Evolutionary conservation across 2,888 invertebrate species (phyloP), one percentile per base, ranked within the genome.

Genomic region (Patella pellucida): DNA sequence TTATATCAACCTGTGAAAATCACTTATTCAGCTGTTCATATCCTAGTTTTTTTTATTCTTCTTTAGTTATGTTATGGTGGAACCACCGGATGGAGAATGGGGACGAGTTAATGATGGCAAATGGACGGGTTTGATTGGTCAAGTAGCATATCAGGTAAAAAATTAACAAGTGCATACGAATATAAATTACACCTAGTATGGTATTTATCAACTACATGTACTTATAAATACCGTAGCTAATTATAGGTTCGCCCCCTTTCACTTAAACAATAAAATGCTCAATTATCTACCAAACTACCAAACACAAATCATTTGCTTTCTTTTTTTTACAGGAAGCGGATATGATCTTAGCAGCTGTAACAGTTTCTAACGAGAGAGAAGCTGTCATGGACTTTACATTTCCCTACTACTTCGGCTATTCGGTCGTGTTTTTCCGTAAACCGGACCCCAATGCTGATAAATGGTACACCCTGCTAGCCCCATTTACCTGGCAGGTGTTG

Each of bases 311-410:
- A 41, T 41, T 41, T 41, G 41, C 41, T 41, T 41, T 41, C n/a
- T 4, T 41, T 41, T 9, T 41, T 41, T 41, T 41, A 41, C 88
- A 96, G 96, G 94, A 95, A 89, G 95, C 95, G 0, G 97, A 97
- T 87, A 93, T 97, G 70, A 94, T 95, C 0, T 93, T 96, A 1
- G 95, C 95, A 0, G 95, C 96, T 0, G 90, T 97, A 62, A 95
- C 95, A 11, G 96, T 97, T 96, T 96, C 96, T 3, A 95, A 96
- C 0, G 96, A 96, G 82, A 93, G 96, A 56, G 96, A 96, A 88
- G 96, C 96, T 90, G 95, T 96, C 0, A 94, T 97, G 1, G 97
- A 97, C 89, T 97, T 96, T 85, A 95, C 97, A 3, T 95, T 96
- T 0, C 97, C 97, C 0, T 97, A 81, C 73, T 82, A 76, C 75